Evolutionary conservation across 2,888 invertebrate species (phyloP).

Genomic region (Nomada ruficornis): DNA sequence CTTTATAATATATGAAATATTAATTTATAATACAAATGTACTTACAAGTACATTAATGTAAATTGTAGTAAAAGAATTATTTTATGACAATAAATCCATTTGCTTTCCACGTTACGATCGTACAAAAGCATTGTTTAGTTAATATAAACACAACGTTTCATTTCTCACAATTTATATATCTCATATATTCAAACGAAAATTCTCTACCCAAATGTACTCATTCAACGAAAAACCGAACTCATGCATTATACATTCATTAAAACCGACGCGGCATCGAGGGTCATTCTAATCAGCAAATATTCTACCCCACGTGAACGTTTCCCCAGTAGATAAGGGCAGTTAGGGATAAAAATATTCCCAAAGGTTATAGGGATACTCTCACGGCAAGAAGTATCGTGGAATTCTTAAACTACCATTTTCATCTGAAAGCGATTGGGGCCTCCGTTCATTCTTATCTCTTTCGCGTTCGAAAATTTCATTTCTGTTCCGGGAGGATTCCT

Average conservation of each 20-base stretch:
- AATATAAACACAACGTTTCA: too few species aligned
- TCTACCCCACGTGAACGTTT: too few species aligned
- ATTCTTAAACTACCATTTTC: conserved; percentile 30
- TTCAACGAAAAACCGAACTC: neutral
- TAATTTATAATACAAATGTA: too few species aligned
- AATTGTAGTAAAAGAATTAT: too few species aligned
- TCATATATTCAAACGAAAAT: neutral
- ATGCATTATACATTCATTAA: neutral
- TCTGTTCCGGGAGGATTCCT: neutral
- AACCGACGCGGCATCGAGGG: too few species aligned
- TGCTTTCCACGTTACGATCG: too few species aligned
- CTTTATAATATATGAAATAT: too few species aligned
- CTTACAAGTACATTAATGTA: too few species aligned
- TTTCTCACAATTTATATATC: neutral
- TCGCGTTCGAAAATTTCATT: conserved; percentile 29
- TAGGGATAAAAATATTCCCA: conserved; percentile 17
- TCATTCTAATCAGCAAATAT: too few species aligned
- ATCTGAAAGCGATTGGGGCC: conserved; percentile 1
- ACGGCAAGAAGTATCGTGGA: conserved; percentile 1
- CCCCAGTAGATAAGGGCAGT: neutral
- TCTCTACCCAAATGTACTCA: too few species aligned
- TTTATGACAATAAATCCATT: too few species aligned
- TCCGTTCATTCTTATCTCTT: conserved; percentile 36
- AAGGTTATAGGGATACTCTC: neutral
- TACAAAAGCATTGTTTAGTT: too few species aligned